phyloP scores from a whole-genome alignment of 2,797 vertebrate genomes.

The Tokudaia muenninki region DNA sequence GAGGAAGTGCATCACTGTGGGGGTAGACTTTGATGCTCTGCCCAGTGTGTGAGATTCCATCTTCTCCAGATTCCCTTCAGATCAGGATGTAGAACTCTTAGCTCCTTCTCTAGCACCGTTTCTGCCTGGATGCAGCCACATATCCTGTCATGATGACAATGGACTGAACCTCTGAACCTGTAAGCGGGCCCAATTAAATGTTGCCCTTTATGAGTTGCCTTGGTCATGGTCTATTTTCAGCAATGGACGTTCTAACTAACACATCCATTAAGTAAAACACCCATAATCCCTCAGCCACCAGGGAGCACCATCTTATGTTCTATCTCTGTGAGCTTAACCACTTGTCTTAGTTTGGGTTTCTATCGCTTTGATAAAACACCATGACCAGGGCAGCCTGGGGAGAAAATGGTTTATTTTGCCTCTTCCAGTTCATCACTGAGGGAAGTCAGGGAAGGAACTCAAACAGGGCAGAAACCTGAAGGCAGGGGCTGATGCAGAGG shows the following conservation, averaged over 20 bases:
- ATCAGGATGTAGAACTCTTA: too few species aligned
- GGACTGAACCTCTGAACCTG: neutral
- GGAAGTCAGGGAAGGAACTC: neutral
- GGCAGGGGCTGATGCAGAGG: neutral
- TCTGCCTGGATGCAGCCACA: neutral
- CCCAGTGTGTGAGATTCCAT: too few species aligned
- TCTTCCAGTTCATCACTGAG: neutral
- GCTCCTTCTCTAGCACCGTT: too few species aligned
- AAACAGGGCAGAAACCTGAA: neutral
- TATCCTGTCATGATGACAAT: neutral
- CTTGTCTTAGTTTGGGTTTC: neutral
- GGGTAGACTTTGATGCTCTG: too few species aligned
- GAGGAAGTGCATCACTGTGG: too few species aligned
- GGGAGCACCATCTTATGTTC: neutral
- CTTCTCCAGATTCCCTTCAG: too few species aligned
- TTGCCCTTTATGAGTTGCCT: neutral
- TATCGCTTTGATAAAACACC: neutral
- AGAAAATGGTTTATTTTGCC: neutral
- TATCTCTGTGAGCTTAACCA: neutral
- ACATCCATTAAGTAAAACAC: neutral
- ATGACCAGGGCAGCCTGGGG: neutral
- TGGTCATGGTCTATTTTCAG: neutral
- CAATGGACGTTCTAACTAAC: neutral
- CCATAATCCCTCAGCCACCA: fast-evolving
- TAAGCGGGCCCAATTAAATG: neutral